Conservation (phyloP, 2,113 vertebrate species). For the Cichladusa arquata region DNA sequence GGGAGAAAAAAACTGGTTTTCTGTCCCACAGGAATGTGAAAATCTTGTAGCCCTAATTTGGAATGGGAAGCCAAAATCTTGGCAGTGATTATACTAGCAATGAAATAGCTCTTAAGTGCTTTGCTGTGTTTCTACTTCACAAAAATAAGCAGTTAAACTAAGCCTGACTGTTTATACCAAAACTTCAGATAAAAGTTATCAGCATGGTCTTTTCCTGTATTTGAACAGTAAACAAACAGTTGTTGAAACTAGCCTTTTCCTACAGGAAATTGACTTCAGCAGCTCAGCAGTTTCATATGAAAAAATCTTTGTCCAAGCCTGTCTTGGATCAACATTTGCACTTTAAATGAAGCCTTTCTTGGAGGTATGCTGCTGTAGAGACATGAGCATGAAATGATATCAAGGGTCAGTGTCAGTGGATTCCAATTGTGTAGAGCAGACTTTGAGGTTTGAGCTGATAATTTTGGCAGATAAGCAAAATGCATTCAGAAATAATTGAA, state of each 20-base stretch:
- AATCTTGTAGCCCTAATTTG: background rate
- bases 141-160: background rate
- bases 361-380: background rate
- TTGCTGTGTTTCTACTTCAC: background rate
- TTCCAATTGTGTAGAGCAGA: background rate
- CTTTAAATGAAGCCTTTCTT: background rate
- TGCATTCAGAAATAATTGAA: background rate
- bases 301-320: background rate
- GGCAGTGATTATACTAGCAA: background rate
- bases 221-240: background rate
- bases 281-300: background rate
- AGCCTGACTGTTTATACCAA: background rate
- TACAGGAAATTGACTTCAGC: background rate
- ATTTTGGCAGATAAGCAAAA: background rate
- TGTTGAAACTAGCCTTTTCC: background rate
- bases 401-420: background rate
- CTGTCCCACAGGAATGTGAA: background rate
- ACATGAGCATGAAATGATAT: background rate
- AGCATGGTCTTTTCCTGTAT: background rate
- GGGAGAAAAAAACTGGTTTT: background rate
- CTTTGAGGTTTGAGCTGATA: background rate
- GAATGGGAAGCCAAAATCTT: background rate
- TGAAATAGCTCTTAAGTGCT: background rate
- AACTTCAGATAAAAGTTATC: background rate
- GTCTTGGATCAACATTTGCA: background rate